These are phyloP conservation scores for Oceanodroma tethys DNA, from an alignment of 2,113 vertebrate genomes.

Conservation along the genomic window DNA sequence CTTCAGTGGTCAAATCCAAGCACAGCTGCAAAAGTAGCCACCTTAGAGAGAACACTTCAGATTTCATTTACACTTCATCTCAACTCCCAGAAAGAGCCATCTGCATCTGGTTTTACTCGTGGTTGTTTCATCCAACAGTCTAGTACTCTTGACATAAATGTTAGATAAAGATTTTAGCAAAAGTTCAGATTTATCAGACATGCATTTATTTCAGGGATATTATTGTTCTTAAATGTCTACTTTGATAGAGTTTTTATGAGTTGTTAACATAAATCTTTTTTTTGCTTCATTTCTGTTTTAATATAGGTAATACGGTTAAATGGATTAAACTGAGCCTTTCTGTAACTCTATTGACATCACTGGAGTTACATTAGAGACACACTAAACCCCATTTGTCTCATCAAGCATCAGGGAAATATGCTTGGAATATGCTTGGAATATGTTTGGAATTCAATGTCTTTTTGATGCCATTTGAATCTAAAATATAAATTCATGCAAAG, in stretches of 20 bases:
- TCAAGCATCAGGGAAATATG: not conserved
- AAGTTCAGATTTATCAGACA: not conserved
- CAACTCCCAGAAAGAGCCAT: not conserved
- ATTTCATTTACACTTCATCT: not conserved
- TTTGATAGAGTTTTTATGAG: not conserved
- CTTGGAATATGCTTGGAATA: not conserved
- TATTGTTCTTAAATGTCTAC: not conserved
- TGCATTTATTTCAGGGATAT: not conserved
- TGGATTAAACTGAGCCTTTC: not conserved
- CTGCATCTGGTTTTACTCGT: not conserved
- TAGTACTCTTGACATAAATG: not conserved
- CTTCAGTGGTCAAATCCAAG: not conserved
- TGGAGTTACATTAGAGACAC: not conserved
- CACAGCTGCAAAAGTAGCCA: not conserved
- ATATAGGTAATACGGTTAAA: not conserved
- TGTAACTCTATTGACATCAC: rapidly evolving
- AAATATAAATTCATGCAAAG: not conserved
- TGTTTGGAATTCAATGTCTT: not conserved
- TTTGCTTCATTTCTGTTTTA: not conserved
- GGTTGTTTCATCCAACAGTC: not conserved
- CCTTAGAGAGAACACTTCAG: not conserved
- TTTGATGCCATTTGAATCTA: not conserved
- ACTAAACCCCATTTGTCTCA: not conserved
- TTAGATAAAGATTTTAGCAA: not conserved
- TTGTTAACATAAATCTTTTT: rapidly evolving